Conservation (phyloP, 2,113 vertebrate species). For the Peromyscus polionotus region DNA sequence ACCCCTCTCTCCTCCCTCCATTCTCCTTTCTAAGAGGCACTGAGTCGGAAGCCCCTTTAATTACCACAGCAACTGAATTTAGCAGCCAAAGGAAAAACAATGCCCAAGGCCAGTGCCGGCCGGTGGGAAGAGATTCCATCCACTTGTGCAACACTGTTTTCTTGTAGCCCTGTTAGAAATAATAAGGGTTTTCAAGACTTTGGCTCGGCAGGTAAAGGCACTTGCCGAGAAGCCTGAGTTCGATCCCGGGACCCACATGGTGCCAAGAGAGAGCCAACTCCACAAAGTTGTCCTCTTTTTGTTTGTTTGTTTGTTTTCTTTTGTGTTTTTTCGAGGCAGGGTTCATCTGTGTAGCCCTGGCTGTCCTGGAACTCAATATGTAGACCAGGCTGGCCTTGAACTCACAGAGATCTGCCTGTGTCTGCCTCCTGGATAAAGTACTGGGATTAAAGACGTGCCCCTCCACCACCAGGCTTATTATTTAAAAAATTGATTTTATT, state of each 20-base stretch:
- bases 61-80: constrained; percentile 71
- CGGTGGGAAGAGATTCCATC: background rate
- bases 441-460: background rate
- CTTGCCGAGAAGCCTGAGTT: background rate
- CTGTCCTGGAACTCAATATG: background rate
- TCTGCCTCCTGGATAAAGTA: background rate
- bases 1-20: background rate
- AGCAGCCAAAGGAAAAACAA: constrained; percentile 58
- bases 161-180: background rate
- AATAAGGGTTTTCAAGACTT: background rate
- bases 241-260: background rate
- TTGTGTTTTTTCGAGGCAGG: background rate
- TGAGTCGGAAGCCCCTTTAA: constrained; percentile 34
- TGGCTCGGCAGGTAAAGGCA: background rate
- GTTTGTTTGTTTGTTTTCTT: background rate
- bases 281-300: background rate
- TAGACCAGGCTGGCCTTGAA: background rate
- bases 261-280: background rate
- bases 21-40: constrained; percentile 5
- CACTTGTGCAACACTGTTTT: background rate
- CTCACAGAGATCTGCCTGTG: background rate
- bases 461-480: background rate
- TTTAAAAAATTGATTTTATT: background rate
- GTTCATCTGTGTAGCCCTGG: background rate
- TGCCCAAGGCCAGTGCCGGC: background rate